Evolutionary conservation across 2,888 invertebrate genomes (phyloP), one percentile per base, ranked within the genome.

Genomic region (Brassicogethes aeneus): DNA sequence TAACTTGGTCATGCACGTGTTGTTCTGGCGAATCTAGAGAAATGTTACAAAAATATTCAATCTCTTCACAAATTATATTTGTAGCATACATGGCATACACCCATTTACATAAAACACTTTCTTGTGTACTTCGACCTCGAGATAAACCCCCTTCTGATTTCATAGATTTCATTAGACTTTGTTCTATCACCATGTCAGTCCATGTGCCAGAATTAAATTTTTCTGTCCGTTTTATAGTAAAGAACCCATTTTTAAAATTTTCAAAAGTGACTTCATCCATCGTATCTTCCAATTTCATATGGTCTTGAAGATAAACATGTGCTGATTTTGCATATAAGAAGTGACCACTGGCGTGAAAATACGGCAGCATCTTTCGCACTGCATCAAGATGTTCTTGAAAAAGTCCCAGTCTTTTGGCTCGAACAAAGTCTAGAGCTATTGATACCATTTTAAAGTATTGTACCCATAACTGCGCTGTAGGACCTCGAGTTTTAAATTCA

Each of bases 271-370:
- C 45, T 36, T 39, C 41, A 40, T 32, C 14, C 3, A 12, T 32
- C 3, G 32, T 32, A 5, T 32, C 32, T 32, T 32, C 14, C 10
- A 32, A 13, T 13, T 32, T 32, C 10, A 8, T 7, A 56, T 53
- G 59, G 32, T 44, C 42, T 57, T 39, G 47, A 8, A 50, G 39
- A 46, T 53, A 50, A 34, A 51, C 40, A 32, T 47, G 47, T 12
- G 47, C 46, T 31, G 44, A 60, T 48, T 56, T 60, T 3, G 59
- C 59, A 13, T 37, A 63, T 3, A 49, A 37, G 36, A 61, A 61
- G 51, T 68, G 61, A 16, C 65, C 65, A 45, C 37, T 32, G 3
- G 61, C 59, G 43, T 64, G 57, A 50, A 62, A 64, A 59, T 58
- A 57, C 2, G 61, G 60, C 17, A 65, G 54, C 59, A 62, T 64